Evolutionary conservation across 2,113 vertebrate species (phyloP).

Genomic region (Marmota flaviventris): DNA sequence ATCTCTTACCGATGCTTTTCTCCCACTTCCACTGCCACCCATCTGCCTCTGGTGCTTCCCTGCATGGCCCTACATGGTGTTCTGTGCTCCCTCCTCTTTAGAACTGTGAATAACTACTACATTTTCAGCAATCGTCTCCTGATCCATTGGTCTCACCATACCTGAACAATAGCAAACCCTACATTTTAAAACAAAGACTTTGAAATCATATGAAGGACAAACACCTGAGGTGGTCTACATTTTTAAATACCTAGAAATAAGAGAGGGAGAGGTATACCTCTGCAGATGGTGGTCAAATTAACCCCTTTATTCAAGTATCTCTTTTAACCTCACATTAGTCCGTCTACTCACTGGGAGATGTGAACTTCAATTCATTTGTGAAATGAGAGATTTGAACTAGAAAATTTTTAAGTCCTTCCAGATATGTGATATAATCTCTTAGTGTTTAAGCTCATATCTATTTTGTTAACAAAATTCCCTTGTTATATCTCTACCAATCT

Average conservation of each 20-base stretch:
- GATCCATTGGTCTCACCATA: neutral
- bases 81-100: neutral
- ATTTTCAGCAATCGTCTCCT: neutral
- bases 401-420: constrained; percentile 1
- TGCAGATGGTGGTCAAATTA: neutral
- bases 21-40: neutral
- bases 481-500: neutral
- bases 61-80: no score
- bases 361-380: constrained; percentile 1
- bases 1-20: neutral
- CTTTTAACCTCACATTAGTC: neutral
- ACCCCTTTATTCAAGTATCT: neutral
- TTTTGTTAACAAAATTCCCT: constrained; percentile 13
- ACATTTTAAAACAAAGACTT: constrained; percentile 19
- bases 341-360: neutral
- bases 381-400: constrained; percentile 30
- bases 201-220: neutral
- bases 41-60: neutral
- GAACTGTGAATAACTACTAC: neutral
- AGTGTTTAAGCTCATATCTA: constrained; percentile 1
- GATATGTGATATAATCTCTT: constrained; percentile 11
- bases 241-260: constrained; percentile 6
- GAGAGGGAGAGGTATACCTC: neutral
- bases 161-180: neutral
- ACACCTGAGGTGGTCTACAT: neutral